These are phyloP conservation scores for Gobius niger DNA, from an alignment of 2,113 vertebrate genomes.

Conservation along the genomic window DNA sequence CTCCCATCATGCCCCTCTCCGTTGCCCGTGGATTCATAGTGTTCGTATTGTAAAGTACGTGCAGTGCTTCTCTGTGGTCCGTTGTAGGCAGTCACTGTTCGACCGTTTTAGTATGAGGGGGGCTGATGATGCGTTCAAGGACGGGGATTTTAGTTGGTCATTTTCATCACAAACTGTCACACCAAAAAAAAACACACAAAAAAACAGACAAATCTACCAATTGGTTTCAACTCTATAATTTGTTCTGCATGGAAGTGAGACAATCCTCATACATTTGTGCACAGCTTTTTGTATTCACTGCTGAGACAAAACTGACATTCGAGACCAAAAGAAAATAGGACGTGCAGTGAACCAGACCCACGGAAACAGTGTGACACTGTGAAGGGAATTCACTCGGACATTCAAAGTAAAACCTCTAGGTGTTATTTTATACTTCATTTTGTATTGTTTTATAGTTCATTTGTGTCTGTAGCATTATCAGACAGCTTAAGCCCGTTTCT, in stretches of 20 bases:
- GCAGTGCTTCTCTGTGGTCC: conserved; percentile 60
- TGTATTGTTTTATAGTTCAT: conserved; percentile 1
- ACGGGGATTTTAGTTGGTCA: neutral
- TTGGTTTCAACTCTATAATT: no score
- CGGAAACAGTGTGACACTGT: neutral
- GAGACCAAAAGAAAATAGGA: neutral
- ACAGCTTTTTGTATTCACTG: neutral
- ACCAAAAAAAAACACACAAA: neutral
- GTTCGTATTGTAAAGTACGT: conserved; percentile 57
- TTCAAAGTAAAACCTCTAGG: neutral
- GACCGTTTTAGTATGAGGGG: conserved; percentile 1
- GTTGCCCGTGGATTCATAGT: conserved; percentile 37
- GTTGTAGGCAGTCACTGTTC: conserved; percentile 24
- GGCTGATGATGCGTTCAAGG: conserved; percentile 6
- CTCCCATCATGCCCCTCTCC: conserved; percentile 1
- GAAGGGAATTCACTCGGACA: neutral
- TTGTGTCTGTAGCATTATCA: conserved; percentile 43
- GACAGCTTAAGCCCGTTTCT: neutral
- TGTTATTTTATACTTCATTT: neutral
- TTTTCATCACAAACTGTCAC: neutral
- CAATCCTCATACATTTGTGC: neutral
- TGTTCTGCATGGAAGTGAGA: neutral
- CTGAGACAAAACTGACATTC: neutral
- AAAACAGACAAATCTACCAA: no score
- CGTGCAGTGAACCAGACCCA: neutral